A percentile compares a stretch with the other conserved stretches of the same genome.
Conservation (phyloP, 2,113 vertebrate species). For the Brachyistius frenatus region DNA sequence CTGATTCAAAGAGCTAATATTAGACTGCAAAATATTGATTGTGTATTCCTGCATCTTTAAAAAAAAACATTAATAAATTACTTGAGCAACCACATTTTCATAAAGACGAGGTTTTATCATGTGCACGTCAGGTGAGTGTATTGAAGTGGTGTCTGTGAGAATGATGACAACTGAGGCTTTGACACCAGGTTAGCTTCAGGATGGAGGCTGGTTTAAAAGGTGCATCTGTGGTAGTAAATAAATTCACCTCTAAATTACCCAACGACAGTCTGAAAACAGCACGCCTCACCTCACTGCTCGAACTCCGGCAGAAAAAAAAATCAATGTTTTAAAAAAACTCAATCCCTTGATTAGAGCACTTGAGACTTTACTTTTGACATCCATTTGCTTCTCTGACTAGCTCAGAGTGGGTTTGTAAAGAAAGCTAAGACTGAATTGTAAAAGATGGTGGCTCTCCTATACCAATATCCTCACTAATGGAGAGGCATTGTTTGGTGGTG, state of each 20-base stretch:
- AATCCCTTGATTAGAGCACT: conserved; percentile 6
- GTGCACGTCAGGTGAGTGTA: neutral
- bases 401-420: neutral
- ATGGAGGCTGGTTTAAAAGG: conserved; percentile 19
- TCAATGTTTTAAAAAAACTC: conserved; percentile 21
- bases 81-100: neutral
- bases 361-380: neutral
- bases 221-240: conserved; percentile 30
- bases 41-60: neutral
- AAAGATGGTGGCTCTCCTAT: neutral
- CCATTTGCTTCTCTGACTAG: neutral
- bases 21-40: too few relatives aligned
- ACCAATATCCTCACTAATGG: neutral
- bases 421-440: neutral
- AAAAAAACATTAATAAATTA: neutral
- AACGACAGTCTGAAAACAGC: neutral
- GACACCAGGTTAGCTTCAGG: conserved; percentile 5
- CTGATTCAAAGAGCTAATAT: too few relatives aligned
- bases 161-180: neutral
- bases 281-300: neutral
- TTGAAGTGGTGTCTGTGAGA: neutral
- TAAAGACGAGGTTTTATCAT: neutral
- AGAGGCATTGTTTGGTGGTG: conserved; percentile 4
- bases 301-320: conserved; percentile 38
- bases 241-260: conserved; percentile 27